Conservation (phyloP, 1,140 invertebrate genomes). For the Matsumurasca onukii region DNA sequence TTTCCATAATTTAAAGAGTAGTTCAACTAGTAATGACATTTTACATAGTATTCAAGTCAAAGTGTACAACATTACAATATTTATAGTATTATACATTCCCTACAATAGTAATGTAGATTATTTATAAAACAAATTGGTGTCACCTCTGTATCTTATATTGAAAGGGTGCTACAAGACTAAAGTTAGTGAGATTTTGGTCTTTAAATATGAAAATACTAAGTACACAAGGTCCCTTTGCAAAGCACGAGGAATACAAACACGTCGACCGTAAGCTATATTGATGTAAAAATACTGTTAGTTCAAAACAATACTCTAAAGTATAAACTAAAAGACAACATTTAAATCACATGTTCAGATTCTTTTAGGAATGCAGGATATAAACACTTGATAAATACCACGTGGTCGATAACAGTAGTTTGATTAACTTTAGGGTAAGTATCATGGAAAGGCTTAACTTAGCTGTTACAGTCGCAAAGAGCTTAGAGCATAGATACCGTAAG, state of each 20-base stretch:
- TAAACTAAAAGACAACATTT: too few relatives aligned
- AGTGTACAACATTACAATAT: too few relatives aligned
- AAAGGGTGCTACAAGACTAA: background rate
- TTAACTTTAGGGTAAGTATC: background rate
- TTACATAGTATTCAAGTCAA: too few relatives aligned
- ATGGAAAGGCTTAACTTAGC: background rate
- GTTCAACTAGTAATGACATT: too few relatives aligned
- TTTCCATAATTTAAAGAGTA: too few relatives aligned
- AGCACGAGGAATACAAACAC: slow-evolving; percentile 22
- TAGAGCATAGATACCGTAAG: too few relatives aligned
- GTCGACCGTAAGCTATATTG: background rate
- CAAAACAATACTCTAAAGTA: too few relatives aligned
- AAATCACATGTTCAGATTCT: too few relatives aligned
- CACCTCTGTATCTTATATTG: slow-evolving; percentile 11
- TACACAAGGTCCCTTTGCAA: slow-evolving; percentile 9
- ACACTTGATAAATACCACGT: background rate
- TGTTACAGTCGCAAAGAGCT: background rate
- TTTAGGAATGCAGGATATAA: background rate
- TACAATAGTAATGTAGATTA: too few relatives aligned
- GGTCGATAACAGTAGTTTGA: background rate
- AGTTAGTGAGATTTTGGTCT: slow-evolving; percentile 1
- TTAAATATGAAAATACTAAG: background rate
- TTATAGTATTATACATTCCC: too few relatives aligned
- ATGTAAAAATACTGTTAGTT: slow-evolving; percentile 17
- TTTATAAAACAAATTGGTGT: slow-evolving; percentile 24